These are phyloP conservation scores for Phymatocera aterrima DNA, from an alignment of 2,888 invertebrate species.

Conservation along the genomic window DNA sequence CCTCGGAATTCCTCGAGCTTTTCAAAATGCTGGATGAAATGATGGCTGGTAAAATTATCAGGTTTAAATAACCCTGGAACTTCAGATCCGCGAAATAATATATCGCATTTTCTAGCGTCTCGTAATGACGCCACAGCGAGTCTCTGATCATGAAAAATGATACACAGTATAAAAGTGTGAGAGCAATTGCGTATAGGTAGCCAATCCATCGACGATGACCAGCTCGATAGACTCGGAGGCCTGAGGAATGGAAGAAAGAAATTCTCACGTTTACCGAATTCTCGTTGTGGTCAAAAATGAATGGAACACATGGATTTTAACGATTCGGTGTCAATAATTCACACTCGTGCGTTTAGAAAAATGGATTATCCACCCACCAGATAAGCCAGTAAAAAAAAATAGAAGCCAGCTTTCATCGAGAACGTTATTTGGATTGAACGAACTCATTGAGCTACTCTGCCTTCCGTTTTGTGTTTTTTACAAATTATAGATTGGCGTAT, in stretches of 20 bases:
- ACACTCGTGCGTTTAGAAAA: too few species aligned
- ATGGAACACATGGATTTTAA: too few species aligned
- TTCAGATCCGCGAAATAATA: conserved; percentile 5
- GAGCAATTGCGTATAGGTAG: not conserved
- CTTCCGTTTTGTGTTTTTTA: not conserved
- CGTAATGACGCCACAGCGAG: not conserved
- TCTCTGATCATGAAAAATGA: not conserved
- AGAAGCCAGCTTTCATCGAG: not conserved
- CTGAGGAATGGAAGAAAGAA: not conserved
- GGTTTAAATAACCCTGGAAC: not conserved
- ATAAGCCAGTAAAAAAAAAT: not conserved
- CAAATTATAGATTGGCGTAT: not conserved
- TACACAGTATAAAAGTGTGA: not conserved
- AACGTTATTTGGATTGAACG: not conserved
- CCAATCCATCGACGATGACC: not conserved
- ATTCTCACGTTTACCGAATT: too few species aligned
- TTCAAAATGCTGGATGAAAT: not conserved
- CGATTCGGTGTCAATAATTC: too few species aligned
- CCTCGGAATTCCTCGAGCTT: not conserved
- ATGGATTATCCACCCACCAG: not conserved
- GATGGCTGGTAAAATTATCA: not conserved
- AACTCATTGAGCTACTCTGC: not conserved
- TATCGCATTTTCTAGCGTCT: not conserved
- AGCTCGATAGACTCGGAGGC: not conserved
- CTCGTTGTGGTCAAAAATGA: not conserved